Evolutionary conservation across 2,113 vertebrate genomes (phyloP).

Genomic region (Eulemur macaco): DNA sequence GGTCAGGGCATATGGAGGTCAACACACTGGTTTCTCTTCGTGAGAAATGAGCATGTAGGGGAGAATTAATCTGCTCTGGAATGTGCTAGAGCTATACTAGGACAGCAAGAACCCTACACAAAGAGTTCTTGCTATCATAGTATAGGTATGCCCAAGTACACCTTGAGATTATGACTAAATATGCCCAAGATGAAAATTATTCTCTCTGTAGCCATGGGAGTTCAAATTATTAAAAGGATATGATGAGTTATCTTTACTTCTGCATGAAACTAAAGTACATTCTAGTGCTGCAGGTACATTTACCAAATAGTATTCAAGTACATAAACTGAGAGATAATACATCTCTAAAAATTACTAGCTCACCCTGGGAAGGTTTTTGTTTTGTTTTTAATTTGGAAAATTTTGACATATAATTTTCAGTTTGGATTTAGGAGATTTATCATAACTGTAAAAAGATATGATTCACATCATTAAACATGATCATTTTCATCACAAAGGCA

Average conservation of each 20-base stretch:
- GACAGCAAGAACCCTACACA: background rate
- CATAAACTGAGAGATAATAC: constrained; percentile 28
- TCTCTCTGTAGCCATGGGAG: constrained; percentile 12
- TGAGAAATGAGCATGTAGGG: background rate
- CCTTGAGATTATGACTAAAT: background rate
- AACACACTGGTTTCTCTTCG: background rate
- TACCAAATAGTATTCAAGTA: constrained; percentile 30
- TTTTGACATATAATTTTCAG: constrained; percentile 75
- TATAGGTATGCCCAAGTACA: background rate
- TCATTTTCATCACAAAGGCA: constrained; percentile 79
- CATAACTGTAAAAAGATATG: constrained; percentile 79
- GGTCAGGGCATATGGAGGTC: background rate
- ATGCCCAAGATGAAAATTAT: constrained; percentile 31
- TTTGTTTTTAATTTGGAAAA: constrained; percentile 67
- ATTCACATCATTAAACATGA: constrained; percentile 84
- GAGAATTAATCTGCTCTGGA: background rate
- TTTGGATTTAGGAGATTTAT: constrained; percentile 79
- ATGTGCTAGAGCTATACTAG: background rate
- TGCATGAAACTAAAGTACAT: background rate
- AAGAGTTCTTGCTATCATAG: background rate
- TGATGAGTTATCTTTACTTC: constrained; percentile 32
- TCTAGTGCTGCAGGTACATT: constrained; percentile 23
- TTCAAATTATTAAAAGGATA: constrained; percentile 58
- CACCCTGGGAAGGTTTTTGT: background rate
- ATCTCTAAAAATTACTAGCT: constrained; percentile 43